Evolutionary conservation across 1,140 invertebrate genomes (phyloP).

Genomic region (Mactra quadrangularis): DNA sequence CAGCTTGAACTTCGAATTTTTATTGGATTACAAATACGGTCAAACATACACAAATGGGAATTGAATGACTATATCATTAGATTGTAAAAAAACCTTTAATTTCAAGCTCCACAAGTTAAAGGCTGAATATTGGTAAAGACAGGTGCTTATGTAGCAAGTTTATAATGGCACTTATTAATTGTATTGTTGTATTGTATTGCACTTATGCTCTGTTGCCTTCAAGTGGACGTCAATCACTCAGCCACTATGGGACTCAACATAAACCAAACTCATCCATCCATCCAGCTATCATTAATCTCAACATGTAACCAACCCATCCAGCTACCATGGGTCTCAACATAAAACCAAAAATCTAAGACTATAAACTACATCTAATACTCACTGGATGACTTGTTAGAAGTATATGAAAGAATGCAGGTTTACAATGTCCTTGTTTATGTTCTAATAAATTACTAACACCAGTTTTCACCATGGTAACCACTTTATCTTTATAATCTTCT

Average conservation of each 20-base stretch:
- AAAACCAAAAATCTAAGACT: background rate
- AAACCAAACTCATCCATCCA: background rate
- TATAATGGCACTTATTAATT: too few species aligned
- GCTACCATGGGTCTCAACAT: background rate
- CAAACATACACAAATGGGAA: too few species aligned
- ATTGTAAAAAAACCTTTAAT: background rate
- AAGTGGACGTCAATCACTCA: background rate
- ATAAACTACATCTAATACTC: background rate
- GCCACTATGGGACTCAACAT: background rate
- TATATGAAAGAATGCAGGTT: conserved; percentile 26
- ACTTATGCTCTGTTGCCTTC: too few species aligned
- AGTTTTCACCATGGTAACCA: conserved; percentile 23
- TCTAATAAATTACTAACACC: conserved; percentile 24
- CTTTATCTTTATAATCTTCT: background rate
- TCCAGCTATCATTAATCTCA: background rate
- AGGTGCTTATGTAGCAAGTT: too few species aligned
- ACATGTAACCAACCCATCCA: background rate
- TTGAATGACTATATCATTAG: background rate
- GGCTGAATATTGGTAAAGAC: too few species aligned
- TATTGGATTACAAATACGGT: too few species aligned
- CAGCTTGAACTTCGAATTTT: too few species aligned
- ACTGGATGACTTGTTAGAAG: conserved; percentile 25
- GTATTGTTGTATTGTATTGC: too few species aligned
- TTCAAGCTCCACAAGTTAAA: too few species aligned
- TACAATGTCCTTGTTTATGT: conserved; percentile 26